Conservation (phyloP, 1,140 invertebrate species). For the Papilio machaon region DNA sequence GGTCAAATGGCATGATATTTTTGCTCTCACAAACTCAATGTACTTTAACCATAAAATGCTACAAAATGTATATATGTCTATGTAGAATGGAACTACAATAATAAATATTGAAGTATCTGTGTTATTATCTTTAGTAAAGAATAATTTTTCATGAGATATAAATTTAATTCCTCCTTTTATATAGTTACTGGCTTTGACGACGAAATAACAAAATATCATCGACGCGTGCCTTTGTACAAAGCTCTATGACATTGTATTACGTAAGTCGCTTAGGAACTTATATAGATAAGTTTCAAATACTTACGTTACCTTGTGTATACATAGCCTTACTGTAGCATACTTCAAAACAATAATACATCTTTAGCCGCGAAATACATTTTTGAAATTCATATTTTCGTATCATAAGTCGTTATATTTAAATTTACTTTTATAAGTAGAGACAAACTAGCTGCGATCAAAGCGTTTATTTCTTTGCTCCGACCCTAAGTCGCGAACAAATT, state of each 20-base stretch:
- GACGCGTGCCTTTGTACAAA: no score
- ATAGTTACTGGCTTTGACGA: no score
- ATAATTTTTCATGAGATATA: no score
- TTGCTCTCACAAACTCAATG: neutral
- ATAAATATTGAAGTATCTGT: neutral
- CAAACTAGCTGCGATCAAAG: slow-evolving; percentile 38
- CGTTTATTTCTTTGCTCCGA: slow-evolving; percentile 64
- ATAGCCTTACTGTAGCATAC: neutral
- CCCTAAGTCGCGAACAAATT: slow-evolving; percentile 72
- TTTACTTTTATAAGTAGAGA: neutral
- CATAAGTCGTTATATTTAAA: neutral
- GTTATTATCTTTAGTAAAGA: no score
- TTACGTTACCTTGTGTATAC: neutral
- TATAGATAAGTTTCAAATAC: no score
- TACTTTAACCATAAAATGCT: neutral
- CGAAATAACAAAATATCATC: no score
- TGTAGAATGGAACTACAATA: neutral
- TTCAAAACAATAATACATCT: neutral
- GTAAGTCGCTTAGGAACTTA: no score
- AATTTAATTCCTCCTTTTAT: no score
- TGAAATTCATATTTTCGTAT: neutral
- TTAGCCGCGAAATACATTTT: neutral
- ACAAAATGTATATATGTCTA: neutral
- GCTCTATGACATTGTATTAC: no score
- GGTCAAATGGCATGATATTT: neutral